Evolutionary conservation across 2,888 invertebrate species (phyloP), one percentile per base, ranked within the genome.

Genomic region (Drosophila stalkeri): DNA sequence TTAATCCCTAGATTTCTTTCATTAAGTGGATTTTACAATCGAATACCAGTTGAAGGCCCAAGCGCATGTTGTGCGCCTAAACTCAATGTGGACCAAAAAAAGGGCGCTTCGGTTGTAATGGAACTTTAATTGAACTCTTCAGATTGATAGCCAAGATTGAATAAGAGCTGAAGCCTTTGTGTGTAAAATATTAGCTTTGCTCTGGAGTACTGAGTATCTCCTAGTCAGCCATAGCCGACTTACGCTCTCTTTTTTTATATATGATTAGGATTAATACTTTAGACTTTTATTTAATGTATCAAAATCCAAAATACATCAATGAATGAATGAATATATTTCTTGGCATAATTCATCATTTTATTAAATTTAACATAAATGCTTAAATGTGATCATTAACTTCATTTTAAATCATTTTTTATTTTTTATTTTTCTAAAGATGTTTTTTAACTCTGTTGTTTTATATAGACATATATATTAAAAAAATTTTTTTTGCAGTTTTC

Each of bases 1-100:
- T 64, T 77, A 80, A 77, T 80, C 80, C 65, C 47, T 51, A 55
- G 54, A 64, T 66, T 75, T 61, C 59, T 39, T 62, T 66, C 64
- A 47, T 51, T 55, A 41, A 41, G 55, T 41, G 55, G 39, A 41
- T 16, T 35, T 37, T 23, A 37, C 20, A 11, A 23, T 37, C 37
- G 52, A 16, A 54, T 35, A 31, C 27, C 41, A 18, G 51, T 3
- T 14, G 51, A 51, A 20, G 20, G 33, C 33, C 14, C 14, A 14
- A 8, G 14, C 33, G 18, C 1, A 11, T n/a, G 31, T 12, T 51
- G 7, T 14, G 33, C 12, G 12, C 49, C 51, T 14, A 18, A 51
- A 33, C 7, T 33, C 31, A 51, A 33, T 51, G 33, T 6, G 51
- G 8, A 14, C 18, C n/a, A n/a, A n/a, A n/a, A n/a, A 12, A 14